Evolutionary conservation across 2,797 vertebrate species (phyloP), one percentile per base, ranked within the genome.

Genomic region (Toxotes lorentzi): DNA sequence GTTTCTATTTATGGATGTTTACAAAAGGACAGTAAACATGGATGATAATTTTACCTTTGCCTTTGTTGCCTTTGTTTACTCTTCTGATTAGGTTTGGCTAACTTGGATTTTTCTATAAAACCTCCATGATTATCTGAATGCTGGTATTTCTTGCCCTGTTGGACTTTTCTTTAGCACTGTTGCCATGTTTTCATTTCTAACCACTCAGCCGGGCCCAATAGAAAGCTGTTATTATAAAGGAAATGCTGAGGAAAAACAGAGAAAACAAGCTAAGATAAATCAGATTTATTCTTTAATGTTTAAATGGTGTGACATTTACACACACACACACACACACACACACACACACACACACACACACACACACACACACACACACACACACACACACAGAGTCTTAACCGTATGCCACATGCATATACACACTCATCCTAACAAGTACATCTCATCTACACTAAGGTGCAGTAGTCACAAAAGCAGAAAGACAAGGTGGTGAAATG

Each of bases 71-170:
- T 35, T 35, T 35, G 35, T 35, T 54, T 62, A 56, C 38, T 23
- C 24, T 38, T 62, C 60, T 4, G 35, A n/a, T 56, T 32, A 17
- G 41, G 13, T 21, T 61, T 60, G 32, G 68, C 45, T 38, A 27
- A 34, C 10, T 45, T 45, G 27, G 13, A 57, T 32, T 58, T 45
- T 58, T 58, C 17, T 35, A 17, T 41, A 50, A 70, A 57, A 58
- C 24, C 34, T 57, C 19, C n/a, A 0, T 48, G 60, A 63, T 64
- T 77, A 66, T 58, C 67, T 64, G 45, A 41, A 16, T 50, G 2
- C 12, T 51, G 8, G 1, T 32, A 59, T 58, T 58, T 69, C 30
- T 59, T 32, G 27, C 14, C 53, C 13, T 24, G 11, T 17, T 70
- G 50, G 32, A 61, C 45, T 16, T 63, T 40, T 65, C 53, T 47